These are phyloP conservation scores for Periophthalmus magnuspinnatus DNA, from an alignment of 2,797 vertebrate species.

Conservation along the genomic window DNA sequence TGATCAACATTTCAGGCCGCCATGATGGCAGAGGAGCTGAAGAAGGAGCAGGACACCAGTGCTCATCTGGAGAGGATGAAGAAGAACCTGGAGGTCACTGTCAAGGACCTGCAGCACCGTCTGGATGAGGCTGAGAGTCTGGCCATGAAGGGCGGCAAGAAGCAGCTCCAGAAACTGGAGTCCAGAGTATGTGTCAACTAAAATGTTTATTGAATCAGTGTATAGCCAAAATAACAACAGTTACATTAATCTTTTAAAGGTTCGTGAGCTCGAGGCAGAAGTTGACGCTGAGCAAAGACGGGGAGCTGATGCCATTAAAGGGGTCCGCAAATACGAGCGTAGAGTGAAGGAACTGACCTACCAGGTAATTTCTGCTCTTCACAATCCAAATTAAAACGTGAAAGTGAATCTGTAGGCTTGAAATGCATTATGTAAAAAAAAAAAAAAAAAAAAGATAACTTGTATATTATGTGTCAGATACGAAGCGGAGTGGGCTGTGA, in stretches of 20 bases:
- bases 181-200: conserved; percentile 68
- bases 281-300: conserved; percentile 40
- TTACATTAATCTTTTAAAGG: background rate
- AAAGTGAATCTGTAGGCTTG: no score
- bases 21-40: conserved; percentile 92
- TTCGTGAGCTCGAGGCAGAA: background rate
- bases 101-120: conserved; percentile 85
- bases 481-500: no score
- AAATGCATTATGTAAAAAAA: no score
- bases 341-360: conserved; percentile 43
- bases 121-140: conserved; percentile 89
- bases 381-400: no score
- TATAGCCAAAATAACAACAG: background rate
- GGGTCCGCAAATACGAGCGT: conserved; percentile 83
- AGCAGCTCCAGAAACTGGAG: conserved; percentile 90
- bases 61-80: conserved; percentile 70
- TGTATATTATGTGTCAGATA: no score
- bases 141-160: conserved; percentile 90
- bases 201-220: background rate
- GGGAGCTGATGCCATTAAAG: conserved; percentile 80
- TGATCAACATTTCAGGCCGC: conserved; percentile 61
- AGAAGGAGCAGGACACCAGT: conserved; percentile 88
- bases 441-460: no score
- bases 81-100: conserved; percentile 63
- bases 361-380: background rate